Conservation (phyloP, 1,140 invertebrate species). For the Pollicipes pollicipes region DNA sequence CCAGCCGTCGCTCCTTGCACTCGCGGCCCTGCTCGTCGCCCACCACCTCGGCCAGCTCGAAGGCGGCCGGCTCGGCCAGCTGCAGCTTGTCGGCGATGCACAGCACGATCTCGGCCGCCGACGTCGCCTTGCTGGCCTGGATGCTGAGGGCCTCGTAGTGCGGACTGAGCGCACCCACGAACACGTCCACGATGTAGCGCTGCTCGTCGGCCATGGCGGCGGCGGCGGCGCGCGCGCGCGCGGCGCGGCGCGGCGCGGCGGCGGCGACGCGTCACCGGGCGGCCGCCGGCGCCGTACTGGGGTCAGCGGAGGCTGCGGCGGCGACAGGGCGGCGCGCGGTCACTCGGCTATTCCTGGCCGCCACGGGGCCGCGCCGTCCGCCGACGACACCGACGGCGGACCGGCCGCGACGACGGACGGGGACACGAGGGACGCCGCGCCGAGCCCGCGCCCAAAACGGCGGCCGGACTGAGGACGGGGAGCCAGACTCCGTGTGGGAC, state of each 20-base stretch:
- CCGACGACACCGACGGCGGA: no score
- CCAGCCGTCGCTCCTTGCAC: slow-evolving; percentile 79
- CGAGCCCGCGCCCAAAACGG: no score
- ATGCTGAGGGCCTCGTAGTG: slow-evolving; percentile 79
- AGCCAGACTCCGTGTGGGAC: no score
- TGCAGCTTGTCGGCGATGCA: slow-evolving; percentile 62
- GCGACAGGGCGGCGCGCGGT: no score
- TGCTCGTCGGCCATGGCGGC: not conserved
- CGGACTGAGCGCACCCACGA: slow-evolving; percentile 68
- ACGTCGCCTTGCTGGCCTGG: slow-evolving; percentile 78
- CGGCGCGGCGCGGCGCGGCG: slow-evolving; percentile 3
- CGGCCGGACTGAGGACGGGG: no score
- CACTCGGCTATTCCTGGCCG: no score
- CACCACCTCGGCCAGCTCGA: slow-evolving; percentile 77
- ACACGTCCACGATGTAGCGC: slow-evolving; percentile 48
- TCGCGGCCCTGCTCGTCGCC: slow-evolving; percentile 62
- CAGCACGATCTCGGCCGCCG: slow-evolving; percentile 68
- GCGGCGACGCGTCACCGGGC: not conserved
- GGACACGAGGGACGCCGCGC: no score
- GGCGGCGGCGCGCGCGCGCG: no score
- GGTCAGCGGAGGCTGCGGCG: no score
- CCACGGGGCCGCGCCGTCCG: no score
- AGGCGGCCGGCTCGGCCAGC: slow-evolving; percentile 46
- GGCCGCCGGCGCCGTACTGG: no score
- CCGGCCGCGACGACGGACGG: no score